phyloP scores from a whole-genome alignment of 2,888 invertebrate species.

The Kryphioiulus occultus region DNA sequence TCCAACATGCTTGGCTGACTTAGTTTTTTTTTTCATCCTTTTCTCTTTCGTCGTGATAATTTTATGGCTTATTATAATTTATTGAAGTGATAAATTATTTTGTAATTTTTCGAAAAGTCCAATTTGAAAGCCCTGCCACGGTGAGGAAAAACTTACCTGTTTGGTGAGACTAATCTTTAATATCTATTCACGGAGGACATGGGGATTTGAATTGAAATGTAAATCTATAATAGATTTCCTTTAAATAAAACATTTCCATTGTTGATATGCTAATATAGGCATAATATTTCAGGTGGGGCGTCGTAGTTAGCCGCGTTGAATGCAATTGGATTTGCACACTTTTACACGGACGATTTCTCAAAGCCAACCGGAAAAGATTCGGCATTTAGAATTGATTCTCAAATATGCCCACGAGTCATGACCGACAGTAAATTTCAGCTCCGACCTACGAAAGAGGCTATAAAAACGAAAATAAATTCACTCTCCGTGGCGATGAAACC shows the following conservation, averaged over 20 bases:
- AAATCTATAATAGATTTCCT: background rate
- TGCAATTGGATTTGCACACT: background rate
- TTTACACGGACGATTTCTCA: background rate
- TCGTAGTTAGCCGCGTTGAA: background rate
- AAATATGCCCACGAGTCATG: background rate
- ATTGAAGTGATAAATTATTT: background rate
- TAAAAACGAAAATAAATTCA: background rate
- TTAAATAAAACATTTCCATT: conserved; percentile 17
- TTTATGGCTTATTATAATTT: conserved; percentile 23
- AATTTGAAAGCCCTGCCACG: background rate
- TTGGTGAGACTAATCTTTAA: background rate
- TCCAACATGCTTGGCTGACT: background rate
- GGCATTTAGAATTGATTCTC: background rate
- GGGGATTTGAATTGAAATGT: background rate
- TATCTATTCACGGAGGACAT: background rate
- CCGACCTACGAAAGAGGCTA: background rate
- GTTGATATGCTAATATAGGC: background rate
- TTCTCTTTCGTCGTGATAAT: background rate
- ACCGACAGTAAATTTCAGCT: background rate
- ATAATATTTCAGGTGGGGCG: background rate
- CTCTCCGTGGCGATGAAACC: background rate
- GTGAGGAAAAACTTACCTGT: background rate
- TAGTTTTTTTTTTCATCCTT: background rate
- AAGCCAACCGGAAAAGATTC: background rate
- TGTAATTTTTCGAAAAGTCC: background rate